phyloP scores from a whole-genome alignment of 2,797 vertebrate species.

The Ceyx erithaca region DNA sequence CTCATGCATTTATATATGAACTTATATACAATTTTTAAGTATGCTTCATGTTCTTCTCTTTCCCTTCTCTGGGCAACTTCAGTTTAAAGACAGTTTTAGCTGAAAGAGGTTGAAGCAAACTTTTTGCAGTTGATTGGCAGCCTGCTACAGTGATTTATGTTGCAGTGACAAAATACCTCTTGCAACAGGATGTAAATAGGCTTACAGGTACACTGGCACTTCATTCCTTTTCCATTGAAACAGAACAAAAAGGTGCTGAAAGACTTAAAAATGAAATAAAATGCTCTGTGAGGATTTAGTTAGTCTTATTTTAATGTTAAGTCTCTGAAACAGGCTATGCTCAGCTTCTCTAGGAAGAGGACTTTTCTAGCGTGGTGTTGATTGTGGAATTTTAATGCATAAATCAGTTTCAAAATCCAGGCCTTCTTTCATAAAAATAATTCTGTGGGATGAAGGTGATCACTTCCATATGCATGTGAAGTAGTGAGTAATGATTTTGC shows the following conservation, averaged over 20 bases:
- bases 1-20: background rate
- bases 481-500: background rate
- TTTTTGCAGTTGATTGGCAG: constrained; percentile 33
- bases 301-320: background rate
- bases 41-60: background rate
- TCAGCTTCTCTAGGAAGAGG: background rate
- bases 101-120: background rate
- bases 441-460: background rate
- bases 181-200: background rate
- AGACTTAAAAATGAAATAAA: background rate
- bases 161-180: constrained; percentile 7
- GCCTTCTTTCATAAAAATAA: background rate
- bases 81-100: background rate
- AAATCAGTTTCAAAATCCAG: background rate
- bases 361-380: background rate
- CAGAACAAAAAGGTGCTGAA: background rate
- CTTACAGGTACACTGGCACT: background rate
- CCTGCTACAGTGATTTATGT: background rate
- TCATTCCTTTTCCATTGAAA: background rate
- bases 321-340: background rate
- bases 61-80: background rate
- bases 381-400: background rate
- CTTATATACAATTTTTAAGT: background rate
- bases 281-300: background rate
- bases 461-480: background rate